These are phyloP conservation scores for Etheostoma cragini DNA, from an alignment of 2,113 vertebrate genomes.

Conservation along the genomic window DNA sequence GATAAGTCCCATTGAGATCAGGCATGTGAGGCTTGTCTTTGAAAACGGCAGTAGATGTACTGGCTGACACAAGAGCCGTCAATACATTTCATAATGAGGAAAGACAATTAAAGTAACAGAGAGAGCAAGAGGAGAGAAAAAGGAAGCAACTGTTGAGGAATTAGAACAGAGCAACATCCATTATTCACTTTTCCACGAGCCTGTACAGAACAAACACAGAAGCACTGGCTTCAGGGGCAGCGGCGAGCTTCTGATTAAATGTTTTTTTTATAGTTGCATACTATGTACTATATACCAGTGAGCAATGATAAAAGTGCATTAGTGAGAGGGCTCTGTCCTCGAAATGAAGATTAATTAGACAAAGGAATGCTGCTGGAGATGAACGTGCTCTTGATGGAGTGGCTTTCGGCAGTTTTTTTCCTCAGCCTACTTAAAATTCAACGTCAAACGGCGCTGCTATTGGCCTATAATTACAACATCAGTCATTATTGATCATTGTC, in stretches of 20 bases:
- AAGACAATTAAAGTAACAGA: conserved; percentile 21
- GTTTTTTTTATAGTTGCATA: neutral
- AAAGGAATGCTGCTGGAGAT: conserved; percentile 54
- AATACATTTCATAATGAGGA: conserved; percentile 25
- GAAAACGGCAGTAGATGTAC: conserved; percentile 17
- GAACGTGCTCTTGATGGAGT: conserved; percentile 59
- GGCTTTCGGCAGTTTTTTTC: conserved; percentile 37
- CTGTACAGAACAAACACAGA: conserved; percentile 41
- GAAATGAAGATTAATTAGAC: conserved; percentile 76
- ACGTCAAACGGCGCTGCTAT: conserved; percentile 56
- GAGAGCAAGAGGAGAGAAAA: conserved; percentile 7
- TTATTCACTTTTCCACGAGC: conserved; percentile 57
- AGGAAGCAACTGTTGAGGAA: conserved; percentile 31
- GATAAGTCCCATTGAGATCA: neutral
- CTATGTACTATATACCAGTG: conserved; percentile 35
- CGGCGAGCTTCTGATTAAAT: neutral
- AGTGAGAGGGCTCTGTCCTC: conserved; percentile 56
- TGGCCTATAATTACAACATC: conserved; percentile 80
- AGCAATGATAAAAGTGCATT: conserved; percentile 74
- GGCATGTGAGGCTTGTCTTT: conserved; percentile 16
- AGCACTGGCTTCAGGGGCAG: conserved; percentile 50
- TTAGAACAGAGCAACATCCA: conserved; percentile 54
- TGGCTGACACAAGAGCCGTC: conserved; percentile 1
- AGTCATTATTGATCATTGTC: conserved; percentile 84
- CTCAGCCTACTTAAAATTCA: conserved; percentile 75